These are phyloP conservation scores for Amblyjoppa proteus DNA, from an alignment of 2,888 invertebrate species.

Conservation along the genomic window DNA sequence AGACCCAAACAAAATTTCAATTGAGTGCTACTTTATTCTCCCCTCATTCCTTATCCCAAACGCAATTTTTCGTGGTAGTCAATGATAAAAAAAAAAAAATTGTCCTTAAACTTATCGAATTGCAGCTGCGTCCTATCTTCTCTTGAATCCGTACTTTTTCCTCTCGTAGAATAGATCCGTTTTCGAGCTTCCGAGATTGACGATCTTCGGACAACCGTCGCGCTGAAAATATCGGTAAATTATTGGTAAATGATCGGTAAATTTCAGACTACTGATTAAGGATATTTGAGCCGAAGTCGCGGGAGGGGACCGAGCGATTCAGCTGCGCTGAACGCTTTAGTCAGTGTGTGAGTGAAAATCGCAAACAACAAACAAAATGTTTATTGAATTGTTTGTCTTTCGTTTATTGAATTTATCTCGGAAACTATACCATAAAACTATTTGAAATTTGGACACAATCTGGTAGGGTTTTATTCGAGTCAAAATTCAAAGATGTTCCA, in stretches of 20 bases:
- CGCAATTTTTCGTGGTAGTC: not conserved
- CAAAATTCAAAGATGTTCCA: no score
- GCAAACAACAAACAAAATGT: no score
- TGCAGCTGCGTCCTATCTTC: constrained; percentile 87
- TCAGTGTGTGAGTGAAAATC: no score
- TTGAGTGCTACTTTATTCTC: constrained; percentile 32
- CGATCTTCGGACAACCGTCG: constrained; percentile 99
- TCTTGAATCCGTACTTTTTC: constrained; percentile 99
- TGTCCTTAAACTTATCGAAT: constrained; percentile 20
- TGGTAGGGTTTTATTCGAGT: no score
- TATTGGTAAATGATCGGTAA: not conserved
- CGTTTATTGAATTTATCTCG: no score
- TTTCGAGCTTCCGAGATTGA: constrained; percentile 99
- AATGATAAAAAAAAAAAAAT: constrained; percentile 36
- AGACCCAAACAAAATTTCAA: constrained; percentile 34
- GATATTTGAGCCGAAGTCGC: no score
- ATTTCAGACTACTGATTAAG: not conserved
- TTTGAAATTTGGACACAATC: no score
- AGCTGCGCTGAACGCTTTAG: no score
- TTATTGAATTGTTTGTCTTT: no score
- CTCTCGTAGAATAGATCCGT: constrained; percentile 99
- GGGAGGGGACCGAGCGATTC: no score
- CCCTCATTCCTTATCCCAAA: not conserved
- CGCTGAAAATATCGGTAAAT: constrained; percentile 87
- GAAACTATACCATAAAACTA: no score